Evolutionary conservation across 2,797 vertebrate genomes (phyloP).

Genomic region (Chromobotia macracanthus): DNA sequence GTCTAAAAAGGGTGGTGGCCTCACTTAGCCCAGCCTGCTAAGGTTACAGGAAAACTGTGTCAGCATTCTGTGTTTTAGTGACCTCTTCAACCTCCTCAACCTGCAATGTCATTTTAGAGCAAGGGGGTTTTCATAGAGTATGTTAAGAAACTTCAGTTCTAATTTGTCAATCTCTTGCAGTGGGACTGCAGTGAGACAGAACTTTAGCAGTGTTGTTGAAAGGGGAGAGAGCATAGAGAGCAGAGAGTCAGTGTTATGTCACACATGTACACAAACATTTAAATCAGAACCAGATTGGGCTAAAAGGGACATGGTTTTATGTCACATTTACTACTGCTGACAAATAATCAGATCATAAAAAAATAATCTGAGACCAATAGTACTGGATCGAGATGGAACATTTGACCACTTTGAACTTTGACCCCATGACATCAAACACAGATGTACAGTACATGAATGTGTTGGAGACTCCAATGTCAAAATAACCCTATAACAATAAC

Average conservation of each 20-base stretch:
- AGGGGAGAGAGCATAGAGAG: no score
- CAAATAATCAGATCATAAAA: constrained; percentile 60
- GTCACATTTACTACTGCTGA: constrained; percentile 42
- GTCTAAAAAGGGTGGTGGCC: constrained; percentile 53
- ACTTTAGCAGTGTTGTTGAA: no score
- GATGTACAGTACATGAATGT: constrained; percentile 51
- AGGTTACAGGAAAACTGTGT: constrained; percentile 59
- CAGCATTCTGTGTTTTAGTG: constrained; percentile 54
- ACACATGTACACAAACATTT: constrained; percentile 66
- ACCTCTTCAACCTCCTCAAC: constrained; percentile 50
- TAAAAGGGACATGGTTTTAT: constrained; percentile 45
- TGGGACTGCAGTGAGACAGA: background rate
- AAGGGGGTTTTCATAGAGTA: constrained; percentile 15
- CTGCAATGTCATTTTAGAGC: constrained; percentile 31
- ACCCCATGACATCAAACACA: constrained; percentile 49
- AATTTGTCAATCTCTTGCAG: constrained; percentile 17
- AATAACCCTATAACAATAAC: constrained; percentile 25
- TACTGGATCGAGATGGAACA: constrained; percentile 63
- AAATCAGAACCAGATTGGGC: constrained; percentile 56
- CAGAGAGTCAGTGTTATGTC: constrained; percentile 65
- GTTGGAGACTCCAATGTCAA: constrained; percentile 9
- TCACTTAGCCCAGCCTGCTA: constrained; percentile 55
- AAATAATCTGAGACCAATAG: constrained; percentile 68
- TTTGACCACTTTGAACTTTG: constrained; percentile 60
- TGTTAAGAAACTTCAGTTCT: constrained; percentile 7